Conservation (phyloP, 2,888 invertebrate genomes). For the Omphaloscelis lunosa region DNA sequence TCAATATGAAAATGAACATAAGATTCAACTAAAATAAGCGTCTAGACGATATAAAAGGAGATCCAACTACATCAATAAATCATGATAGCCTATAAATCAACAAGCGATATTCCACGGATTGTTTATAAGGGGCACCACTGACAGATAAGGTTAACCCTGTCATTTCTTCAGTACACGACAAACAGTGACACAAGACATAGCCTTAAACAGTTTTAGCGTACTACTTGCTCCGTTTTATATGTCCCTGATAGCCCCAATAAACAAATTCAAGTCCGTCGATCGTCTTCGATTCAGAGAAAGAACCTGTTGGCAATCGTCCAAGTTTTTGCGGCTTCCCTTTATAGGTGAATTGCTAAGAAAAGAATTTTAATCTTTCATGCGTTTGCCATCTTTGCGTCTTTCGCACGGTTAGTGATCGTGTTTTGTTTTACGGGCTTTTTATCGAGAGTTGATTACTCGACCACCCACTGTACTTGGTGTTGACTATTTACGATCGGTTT, state of each 20-base stretch:
- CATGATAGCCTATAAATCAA: slow-evolving; percentile 53
- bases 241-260: slow-evolving; percentile 81
- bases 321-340: slow-evolving; percentile 78
- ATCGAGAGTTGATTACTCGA: slow-evolving; percentile 39
- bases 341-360: slow-evolving; percentile 76
- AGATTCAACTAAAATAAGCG: slow-evolving; percentile 44
- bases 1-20: slow-evolving; percentile 21
- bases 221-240: slow-evolving; percentile 71
- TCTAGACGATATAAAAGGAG: slow-evolving; percentile 58
- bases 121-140: slow-evolving; percentile 63
- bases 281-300: slow-evolving; percentile 78
- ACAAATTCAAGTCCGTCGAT: slow-evolving; percentile 78
- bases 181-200: slow-evolving; percentile 43
- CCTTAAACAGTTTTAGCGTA: slow-evolving; percentile 62
- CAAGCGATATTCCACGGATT: slow-evolving; percentile 55
- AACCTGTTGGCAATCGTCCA: slow-evolving; percentile 82
- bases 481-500: slow-evolving; percentile 50
- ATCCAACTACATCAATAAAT: slow-evolving; percentile 56
- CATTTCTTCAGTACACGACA: slow-evolving; percentile 52
- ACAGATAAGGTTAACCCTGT: slow-evolving; percentile 73
- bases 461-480: slow-evolving; percentile 60
- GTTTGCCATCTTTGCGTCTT: slow-evolving; percentile 65
- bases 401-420: slow-evolving; percentile 67
- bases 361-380: slow-evolving; percentile 80
- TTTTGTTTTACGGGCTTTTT: slow-evolving; percentile 68